A percentile compares a stretch with the other conserved stretches of the same genome.
phyloP scores from a whole-genome alignment of 2,797 vertebrate species.

The Zenarchopterus dispar region DNA sequence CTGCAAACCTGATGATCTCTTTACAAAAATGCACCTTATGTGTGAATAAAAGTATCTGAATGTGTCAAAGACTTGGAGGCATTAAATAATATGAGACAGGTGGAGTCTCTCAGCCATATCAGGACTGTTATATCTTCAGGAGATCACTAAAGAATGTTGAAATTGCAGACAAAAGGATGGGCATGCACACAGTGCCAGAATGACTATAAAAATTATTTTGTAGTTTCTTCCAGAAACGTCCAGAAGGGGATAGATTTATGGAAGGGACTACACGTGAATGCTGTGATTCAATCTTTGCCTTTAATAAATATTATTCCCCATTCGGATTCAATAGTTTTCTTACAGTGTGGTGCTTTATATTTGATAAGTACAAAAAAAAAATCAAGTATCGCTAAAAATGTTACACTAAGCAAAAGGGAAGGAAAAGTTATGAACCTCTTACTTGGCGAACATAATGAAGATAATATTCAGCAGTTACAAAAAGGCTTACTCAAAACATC shows the following conservation, averaged over 20 bases:
- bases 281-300: constrained; percentile 2
- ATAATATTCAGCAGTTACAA: constrained; percentile 41
- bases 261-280: neutral
- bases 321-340: constrained; percentile 3
- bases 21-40: constrained; percentile 19
- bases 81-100: constrained; percentile 57
- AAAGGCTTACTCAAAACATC: constrained; percentile 26
- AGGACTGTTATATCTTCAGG: constrained; percentile 45
- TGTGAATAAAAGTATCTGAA: constrained; percentile 55
- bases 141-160: constrained; percentile 51
- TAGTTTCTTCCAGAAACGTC: constrained; percentile 28
- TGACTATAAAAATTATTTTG: constrained; percentile 13
- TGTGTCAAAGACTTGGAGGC: constrained; percentile 32
- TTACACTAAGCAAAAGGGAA: constrained; percentile 6
- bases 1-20: constrained; percentile 40
- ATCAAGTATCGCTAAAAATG: neutral
- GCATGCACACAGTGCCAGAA: constrained; percentile 17
- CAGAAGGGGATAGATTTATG: constrained; percentile 16
- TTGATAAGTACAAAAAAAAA: constrained; percentile 1
- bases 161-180: constrained; percentile 47
- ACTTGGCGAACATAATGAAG: constrained; percentile 40
- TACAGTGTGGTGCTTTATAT: constrained; percentile 1
- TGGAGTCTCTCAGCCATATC: constrained; percentile 18
- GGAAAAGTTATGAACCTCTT: constrained; percentile 38
- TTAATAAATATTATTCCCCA: neutral